Conservation (phyloP, 2,113 vertebrate species). For the Rhinolophus ferrumequinum region DNA sequence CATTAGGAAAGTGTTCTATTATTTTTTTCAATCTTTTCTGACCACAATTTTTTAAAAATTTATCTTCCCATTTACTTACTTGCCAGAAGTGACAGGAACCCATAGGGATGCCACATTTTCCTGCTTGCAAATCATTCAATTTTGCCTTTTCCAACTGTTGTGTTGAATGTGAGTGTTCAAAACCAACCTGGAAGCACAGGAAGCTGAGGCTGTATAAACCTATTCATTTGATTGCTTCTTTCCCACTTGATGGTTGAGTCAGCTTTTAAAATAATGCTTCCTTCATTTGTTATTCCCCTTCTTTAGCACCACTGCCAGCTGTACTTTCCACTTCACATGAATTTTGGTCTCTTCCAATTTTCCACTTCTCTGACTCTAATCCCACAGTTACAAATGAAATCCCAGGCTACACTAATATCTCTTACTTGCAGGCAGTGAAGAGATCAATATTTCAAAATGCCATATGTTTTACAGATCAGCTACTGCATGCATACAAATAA, state of each 20-base stretch:
- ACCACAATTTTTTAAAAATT: not conserved
- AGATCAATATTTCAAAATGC: slow-evolving; percentile 89
- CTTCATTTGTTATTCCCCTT: slow-evolving; percentile 80
- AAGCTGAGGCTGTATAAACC: slow-evolving; percentile 47
- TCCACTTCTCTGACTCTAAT: slow-evolving; percentile 88
- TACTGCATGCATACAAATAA: slow-evolving; percentile 79
- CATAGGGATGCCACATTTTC: not conserved
- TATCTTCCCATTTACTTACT: not conserved
- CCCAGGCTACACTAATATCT: slow-evolving; percentile 85
- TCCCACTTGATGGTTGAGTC: slow-evolving; percentile 43
- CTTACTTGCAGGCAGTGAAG: slow-evolving; percentile 81
- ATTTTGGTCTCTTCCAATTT: slow-evolving; percentile 88
- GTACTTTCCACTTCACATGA: slow-evolving; percentile 84
- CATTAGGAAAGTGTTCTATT: not conserved
- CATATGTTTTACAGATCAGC: slow-evolving; percentile 86
- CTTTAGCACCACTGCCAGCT: slow-evolving; percentile 80
- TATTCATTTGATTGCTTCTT: slow-evolving; percentile 63
- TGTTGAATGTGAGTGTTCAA: not conserved
- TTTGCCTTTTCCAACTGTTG: slow-evolving; percentile 26
- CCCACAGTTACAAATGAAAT: slow-evolving; percentile 86
- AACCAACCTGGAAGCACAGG: slow-evolving; percentile 36
- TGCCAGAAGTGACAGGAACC: not conserved
- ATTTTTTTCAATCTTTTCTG: not conserved
- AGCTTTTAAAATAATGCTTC: slow-evolving; percentile 75
- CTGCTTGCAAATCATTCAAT: not conserved